Evolutionary conservation across 2,113 vertebrate genomes (phyloP).

Genomic region (Camarhynchus parvulus): DNA sequence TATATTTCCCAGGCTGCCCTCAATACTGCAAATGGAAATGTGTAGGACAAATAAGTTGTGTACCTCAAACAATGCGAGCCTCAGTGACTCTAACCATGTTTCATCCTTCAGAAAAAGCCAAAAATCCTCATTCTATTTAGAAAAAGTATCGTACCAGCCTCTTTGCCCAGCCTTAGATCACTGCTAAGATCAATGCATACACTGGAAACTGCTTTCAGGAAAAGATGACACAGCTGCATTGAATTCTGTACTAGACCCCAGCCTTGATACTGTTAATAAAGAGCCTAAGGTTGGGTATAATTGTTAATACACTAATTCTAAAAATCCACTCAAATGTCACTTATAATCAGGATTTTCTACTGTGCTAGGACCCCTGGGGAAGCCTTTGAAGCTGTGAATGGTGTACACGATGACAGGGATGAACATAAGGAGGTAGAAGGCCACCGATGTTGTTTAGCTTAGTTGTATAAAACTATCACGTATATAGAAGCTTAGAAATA

Average conservation of each 20-base stretch:
- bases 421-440: constrained; percentile 72
- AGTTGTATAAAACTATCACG: constrained; percentile 75
- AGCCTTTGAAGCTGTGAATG: constrained; percentile 77
- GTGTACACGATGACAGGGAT: constrained; percentile 71
- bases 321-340: constrained; percentile 85
- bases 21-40: background rate
- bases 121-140: background rate
- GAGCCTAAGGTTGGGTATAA: constrained; percentile 79
- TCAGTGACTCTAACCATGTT: background rate
- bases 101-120: background rate
- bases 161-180: constrained; percentile 35
- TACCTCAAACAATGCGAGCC: background rate
- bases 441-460: constrained; percentile 65
- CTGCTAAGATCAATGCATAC: constrained; percentile 45
- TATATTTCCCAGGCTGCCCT: background rate
- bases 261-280: constrained; percentile 81
- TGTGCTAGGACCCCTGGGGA: constrained; percentile 80
- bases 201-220: constrained; percentile 56
- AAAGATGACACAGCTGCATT: constrained; percentile 71
- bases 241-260: constrained; percentile 62
- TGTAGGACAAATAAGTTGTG: background rate
- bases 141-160: background rate
- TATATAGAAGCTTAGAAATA: constrained; percentile 65
- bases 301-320: constrained; percentile 86
- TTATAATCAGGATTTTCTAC: constrained; percentile 84